Percentiles rank a stretch among this genome's conserved stretches.
Conservation (phyloP, 2,797 vertebrate species). For the Sphenodon punctatus region DNA sequence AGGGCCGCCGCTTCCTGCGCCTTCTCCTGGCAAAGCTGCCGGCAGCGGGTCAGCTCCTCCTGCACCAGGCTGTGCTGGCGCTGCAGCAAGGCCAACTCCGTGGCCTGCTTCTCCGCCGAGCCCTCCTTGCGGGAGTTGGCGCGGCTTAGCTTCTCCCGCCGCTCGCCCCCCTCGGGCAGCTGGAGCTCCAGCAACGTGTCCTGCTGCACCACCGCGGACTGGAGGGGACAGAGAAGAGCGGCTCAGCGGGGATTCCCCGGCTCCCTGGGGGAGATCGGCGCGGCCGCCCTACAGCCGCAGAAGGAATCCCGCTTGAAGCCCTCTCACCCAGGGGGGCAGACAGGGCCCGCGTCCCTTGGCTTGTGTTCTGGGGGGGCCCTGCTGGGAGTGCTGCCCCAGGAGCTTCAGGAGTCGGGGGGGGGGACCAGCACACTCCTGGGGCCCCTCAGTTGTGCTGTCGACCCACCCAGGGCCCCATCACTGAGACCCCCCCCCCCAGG, state of each 20-base stretch:
- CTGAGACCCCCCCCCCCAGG: no score
- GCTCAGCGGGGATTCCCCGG: no score
- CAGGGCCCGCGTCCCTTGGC: neutral
- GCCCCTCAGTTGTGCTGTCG: no score
- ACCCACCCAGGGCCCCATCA: no score
- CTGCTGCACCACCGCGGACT: constrained; percentile 86
- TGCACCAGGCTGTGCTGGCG: constrained; percentile 84
- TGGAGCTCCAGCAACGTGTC: constrained; percentile 84
- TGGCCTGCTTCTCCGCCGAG: constrained; percentile 54
- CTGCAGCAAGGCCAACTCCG: constrained; percentile 84
- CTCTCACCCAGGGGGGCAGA: accelerated
- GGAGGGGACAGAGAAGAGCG: neutral
- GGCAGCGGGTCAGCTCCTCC: constrained; percentile 82
- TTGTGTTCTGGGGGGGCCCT: no score
- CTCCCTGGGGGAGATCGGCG: no score
- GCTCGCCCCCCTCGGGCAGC: constrained; percentile 60
- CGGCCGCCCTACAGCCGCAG: no score
- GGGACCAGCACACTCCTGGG: no score
- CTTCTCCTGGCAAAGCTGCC: constrained; percentile 64
- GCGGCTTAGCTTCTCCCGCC: constrained; percentile 63
- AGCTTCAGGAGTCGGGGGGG: no score
- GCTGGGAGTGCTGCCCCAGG: no score
- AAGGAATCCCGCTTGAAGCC: no score
- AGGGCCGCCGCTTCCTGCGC: constrained; percentile 48
- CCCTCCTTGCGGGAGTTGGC: constrained; percentile 78